Base-by-base conservation (phyloP, 2,888 invertebrate species). In the Cotesia congregata region DNA sequence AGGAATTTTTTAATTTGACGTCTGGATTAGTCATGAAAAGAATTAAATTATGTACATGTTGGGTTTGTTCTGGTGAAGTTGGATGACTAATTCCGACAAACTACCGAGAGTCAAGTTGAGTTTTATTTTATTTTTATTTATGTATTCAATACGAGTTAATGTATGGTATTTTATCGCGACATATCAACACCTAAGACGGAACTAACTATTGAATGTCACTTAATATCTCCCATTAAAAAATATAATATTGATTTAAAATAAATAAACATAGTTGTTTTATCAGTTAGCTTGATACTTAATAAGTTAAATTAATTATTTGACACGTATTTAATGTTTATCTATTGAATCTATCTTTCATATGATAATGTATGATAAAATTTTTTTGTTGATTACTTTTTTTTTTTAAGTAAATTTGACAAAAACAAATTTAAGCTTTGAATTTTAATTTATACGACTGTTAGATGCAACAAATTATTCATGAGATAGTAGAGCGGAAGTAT, bases 21-120 rank as follows among this genome's bases (percentile, higher is more conserved):
- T 76, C 78, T 39, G 70, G 7, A 30, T 75, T 71, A 75, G 71
- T 75, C 75, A 75, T 62, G 50, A 69, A 67, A 59, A 59, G 70
- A 71, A 75, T 75, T 60, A 38, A 39, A 50, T 50, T 50, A 50
- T 50, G 12, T 12, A 50, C 50, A 50, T 50, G 59, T 67, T 41
- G 67, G 73, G 67, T 65, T 74, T 65, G 20, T 71, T 74, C 67
- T 38, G 50, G 17, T 41, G 67, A 71, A 75, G 60, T 12, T 60
- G 71, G 39, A 75, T 75, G 75, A 75, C 75, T 75, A 50, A 50
- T 50, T 50, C 50, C 7, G 4, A 50, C 71, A 75, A 72, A 41
- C 50, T 59, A 67, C 15, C 65, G 62, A 60, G 60, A 70, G 7
- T 15, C 62, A 30, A 71, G 17, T 71, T 30, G 17, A n/a, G 12